These are phyloP conservation scores for Paramisgurnus dabryanus DNA, from an alignment of 2,113 vertebrate species.

Conservation along the genomic window DNA sequence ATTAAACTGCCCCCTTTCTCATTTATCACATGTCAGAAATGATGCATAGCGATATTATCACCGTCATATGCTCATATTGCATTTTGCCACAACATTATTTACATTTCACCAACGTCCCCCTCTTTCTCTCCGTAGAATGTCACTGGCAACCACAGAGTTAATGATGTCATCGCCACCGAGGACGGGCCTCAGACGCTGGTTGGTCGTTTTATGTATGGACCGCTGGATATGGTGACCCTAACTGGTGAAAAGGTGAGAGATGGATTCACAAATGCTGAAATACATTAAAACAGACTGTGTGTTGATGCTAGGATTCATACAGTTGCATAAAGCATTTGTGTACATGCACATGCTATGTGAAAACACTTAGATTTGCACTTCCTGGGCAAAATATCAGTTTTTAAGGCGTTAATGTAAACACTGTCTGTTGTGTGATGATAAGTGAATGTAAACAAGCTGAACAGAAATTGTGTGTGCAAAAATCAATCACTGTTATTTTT, in stretches of 20 bases:
- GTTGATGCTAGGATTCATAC: too few relatives aligned
- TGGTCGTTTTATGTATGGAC: conserved; percentile 98
- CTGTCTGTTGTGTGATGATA: too few relatives aligned
- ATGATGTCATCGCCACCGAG: conserved; percentile 90
- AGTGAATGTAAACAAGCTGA: too few relatives aligned
- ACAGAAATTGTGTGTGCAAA: too few relatives aligned
- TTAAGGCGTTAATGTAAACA: not conserved
- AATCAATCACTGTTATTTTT: too few relatives aligned
- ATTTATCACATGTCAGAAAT: not conserved
- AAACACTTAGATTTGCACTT: not conserved
- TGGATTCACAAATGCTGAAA: not conserved
- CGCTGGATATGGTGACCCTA: conserved; percentile 96
- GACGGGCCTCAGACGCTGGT: conserved; percentile 88
- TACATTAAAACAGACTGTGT: too few relatives aligned
- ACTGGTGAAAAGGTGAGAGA: conserved; percentile 92
- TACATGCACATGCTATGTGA: not conserved
- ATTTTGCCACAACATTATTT: not conserved
- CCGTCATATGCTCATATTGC: not conserved
- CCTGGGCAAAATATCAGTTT: not conserved
- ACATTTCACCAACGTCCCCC: not conserved
- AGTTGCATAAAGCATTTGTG: too few relatives aligned
- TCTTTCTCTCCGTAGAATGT: conserved; percentile 81
- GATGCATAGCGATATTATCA: not conserved
- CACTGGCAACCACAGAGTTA: conserved; percentile 93
- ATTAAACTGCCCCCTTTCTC: not conserved